Evolutionary conservation across 1,140 invertebrate species (phyloP), one percentile per base, ranked within the genome.

Genomic region (Aphis gossypii): DNA sequence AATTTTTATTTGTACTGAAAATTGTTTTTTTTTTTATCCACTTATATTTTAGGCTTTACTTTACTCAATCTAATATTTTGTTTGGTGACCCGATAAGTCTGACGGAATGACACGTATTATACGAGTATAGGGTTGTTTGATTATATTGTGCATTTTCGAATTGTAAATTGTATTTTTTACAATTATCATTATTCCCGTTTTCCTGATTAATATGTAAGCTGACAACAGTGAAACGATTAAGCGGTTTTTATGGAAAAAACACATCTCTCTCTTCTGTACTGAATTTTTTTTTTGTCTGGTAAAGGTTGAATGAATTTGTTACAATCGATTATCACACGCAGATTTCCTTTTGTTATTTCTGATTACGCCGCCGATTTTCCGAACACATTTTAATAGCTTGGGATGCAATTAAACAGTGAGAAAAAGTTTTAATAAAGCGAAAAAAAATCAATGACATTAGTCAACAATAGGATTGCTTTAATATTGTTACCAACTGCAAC

Each of bases 281-380:
- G 46, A 2, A 48, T 41, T 60, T 56, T 90, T 90, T 25, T 60
- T 41, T 41, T 60, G 54, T 68, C 88, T 8, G 56, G 25, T 46
- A 90, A 41, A 90, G 35, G 35, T 60, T 90, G 23, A 90, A 90
- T 44, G 38, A 68, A 90, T 90, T 90, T 44, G 56, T 90, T 68
- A 68, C 56, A 44, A 90, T 90, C 89, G 30, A 90, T 90, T 90
- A 90, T 90, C 38, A 68, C 89, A 68, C 89, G 56, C 41, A 56
- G 38, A 68, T 90, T 60, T 68, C 8, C 89, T 90, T 60, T 90
- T 90, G 56, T 90, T 90, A 18, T 44, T 68, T n/a, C 11, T 60
- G 35, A 60, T 60, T 18, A 60, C 54, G 54, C 38, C 54, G 38
- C 14, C 38, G 88, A 21, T 60, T 60, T 60, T 68, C 11, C 23